phyloP scores from a whole-genome alignment of 2,888 invertebrate genomes.

The Lagria hirta region DNA sequence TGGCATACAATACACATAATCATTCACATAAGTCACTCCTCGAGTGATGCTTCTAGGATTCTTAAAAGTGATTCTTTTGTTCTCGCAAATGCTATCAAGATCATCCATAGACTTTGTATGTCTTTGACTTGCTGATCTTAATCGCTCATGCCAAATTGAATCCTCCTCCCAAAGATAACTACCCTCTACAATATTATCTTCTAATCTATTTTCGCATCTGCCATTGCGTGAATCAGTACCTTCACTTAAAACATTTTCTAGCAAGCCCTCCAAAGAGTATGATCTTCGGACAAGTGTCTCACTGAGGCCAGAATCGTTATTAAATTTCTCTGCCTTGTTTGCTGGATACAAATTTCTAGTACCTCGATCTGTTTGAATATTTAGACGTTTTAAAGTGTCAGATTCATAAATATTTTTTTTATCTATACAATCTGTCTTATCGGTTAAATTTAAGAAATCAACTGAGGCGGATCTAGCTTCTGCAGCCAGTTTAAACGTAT shows the following conservation, averaged over 20 bases:
- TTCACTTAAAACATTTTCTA: slow-evolving; percentile 57
- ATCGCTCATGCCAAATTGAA: slow-evolving; percentile 76
- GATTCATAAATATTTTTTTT: slow-evolving; percentile 74
- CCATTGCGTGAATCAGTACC: slow-evolving; percentile 21
- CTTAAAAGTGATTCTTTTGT: slow-evolving; percentile 43
- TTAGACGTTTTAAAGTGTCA: slow-evolving; percentile 62
- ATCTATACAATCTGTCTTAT: slow-evolving; percentile 66
- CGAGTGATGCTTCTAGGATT: slow-evolving; percentile 57
- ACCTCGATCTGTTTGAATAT: slow-evolving; percentile 57
- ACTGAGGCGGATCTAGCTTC: slow-evolving; percentile 65
- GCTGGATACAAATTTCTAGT: slow-evolving; percentile 54
- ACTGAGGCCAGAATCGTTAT: slow-evolving; percentile 9
- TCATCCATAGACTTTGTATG: slow-evolving; percentile 84
- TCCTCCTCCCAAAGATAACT: slow-evolving; percentile 85
- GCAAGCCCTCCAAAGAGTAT: slow-evolving; percentile 61
- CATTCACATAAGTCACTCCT: slow-evolving; percentile 80
- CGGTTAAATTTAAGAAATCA: slow-evolving; percentile 66
- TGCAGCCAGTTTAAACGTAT: slow-evolving; percentile 59
- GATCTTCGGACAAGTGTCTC: slow-evolving; percentile 54
- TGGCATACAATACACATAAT: slow-evolving; percentile 61
- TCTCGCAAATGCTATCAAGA: slow-evolving; percentile 61
- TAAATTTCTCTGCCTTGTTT: slow-evolving; percentile 45
- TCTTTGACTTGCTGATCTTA: slow-evolving; percentile 75
- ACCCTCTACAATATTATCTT: slow-evolving; percentile 55
- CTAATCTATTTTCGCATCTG: slow-evolving; percentile 1